Evolutionary conservation across 1,140 invertebrate species (phyloP).

Genomic region (Physella acuta): DNA sequence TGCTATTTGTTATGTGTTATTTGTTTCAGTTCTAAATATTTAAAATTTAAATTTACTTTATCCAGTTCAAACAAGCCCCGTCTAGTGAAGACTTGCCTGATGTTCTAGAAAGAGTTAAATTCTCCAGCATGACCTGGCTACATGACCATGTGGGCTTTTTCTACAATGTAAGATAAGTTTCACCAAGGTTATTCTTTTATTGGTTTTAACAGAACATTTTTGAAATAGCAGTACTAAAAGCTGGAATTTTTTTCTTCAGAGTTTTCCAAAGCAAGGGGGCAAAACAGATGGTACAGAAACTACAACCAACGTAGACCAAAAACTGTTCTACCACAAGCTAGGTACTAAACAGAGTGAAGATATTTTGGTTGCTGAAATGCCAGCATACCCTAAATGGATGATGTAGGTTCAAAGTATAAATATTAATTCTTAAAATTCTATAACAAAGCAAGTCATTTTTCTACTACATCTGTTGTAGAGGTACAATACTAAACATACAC

Average conservation of each 20-base stretch:
- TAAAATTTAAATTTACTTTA: no score
- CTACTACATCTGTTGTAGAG: no score
- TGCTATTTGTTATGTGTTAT: no score
- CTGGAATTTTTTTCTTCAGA: conserved; percentile 54
- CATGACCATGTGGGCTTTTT: conserved; percentile 94
- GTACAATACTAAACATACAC: no score
- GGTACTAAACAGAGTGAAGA: conserved; percentile 87
- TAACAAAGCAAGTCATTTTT: no score
- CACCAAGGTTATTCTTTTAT: neutral
- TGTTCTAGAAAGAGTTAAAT: conserved; percentile 87
- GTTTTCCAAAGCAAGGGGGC: conserved; percentile 78
- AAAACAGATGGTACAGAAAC: conserved; percentile 89
- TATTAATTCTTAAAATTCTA: no score
- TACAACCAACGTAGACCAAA: conserved; percentile 82
- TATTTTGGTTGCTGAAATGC: conserved; percentile 86
- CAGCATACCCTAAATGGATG: conserved; percentile 87
- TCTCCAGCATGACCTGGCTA: conserved; percentile 88
- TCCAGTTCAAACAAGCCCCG: conserved; percentile 64
- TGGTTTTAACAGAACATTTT: neutral
- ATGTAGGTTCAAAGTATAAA: no score
- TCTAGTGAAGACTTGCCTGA: conserved; percentile 82
- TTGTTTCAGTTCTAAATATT: no score
- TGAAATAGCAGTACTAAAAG: neutral
- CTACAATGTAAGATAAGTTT: conserved; percentile 73
- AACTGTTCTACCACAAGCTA: conserved; percentile 88